Evolutionary conservation across 2,797 vertebrate species (phyloP), one percentile per base, ranked within the genome.

Genomic region (Pempheris klunzingeri): DNA sequence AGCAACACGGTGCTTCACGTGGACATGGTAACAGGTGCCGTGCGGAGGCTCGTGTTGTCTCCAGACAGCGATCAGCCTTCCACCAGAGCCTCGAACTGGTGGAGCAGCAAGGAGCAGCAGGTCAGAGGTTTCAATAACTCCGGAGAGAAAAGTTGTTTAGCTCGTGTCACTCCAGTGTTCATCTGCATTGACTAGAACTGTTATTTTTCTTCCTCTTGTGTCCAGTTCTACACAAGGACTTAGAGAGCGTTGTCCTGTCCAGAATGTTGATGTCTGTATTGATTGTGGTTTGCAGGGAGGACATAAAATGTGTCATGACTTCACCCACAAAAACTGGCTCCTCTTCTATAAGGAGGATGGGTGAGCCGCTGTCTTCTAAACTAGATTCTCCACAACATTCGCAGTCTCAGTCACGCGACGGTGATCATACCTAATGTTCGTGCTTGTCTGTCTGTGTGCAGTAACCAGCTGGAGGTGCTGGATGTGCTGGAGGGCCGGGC

Each of bases 321-420:
- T 99, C 90, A 93, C 97, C 34, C 96, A 98, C 76, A 97, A 98
- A 90, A 99, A 99, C 92, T 99, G 98, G 97, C 94, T 99, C 54
- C 95, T 99, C 39, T 98, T 99, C 94, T 99, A 96, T 90, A 96
- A 95, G 91, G 96, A 97, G 89, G 82, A 94, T 9, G 96, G 97
- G 98, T 99, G 75, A 95, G 96, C 61, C 1, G 0, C 15, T 34
- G 18, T 1, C 36, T 2, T 30, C 20, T n/a, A 3, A 26, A 12
- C 32, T 3, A 5, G 2, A 26, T 13, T 5, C 22, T 57, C 7
- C 13, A 39, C 28, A 38, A 4, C 44, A 34, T 24, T 32, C 15
- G 24, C 38, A 41, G 5, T 36, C 9, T 47, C 46, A 14, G 2
- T 62, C 43, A 14, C 17, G 4, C 5, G 14, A 10, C 10, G 17